These are phyloP conservation scores for Urocynchramus pylzowi DNA, from an alignment of 2,113 vertebrate species.

Conservation along the genomic window DNA sequence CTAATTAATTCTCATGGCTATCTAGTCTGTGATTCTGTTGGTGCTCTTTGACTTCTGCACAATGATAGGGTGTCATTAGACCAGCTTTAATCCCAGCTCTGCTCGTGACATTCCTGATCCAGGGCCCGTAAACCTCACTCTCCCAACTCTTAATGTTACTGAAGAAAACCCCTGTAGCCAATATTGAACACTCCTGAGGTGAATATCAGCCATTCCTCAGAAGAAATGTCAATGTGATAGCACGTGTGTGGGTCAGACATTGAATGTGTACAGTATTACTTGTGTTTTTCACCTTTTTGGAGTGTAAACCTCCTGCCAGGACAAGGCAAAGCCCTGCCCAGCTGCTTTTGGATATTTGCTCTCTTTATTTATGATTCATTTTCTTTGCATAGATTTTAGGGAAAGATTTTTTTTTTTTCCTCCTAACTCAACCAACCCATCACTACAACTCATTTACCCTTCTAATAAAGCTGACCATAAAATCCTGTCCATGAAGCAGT, in stretches of 20 bases:
- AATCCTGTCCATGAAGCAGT: neutral
- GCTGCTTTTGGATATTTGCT: neutral
- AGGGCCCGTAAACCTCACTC: accelerated
- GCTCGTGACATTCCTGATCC: neutral
- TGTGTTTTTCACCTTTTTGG: neutral
- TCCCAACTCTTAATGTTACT: neutral
- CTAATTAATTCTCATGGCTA: neutral
- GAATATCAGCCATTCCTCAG: neutral
- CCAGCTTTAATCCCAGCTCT: neutral
- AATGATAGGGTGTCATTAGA: neutral
- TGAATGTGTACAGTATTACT: accelerated
- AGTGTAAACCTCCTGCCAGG: accelerated
- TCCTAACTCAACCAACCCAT: neutral
- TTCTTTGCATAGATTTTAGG: neutral
- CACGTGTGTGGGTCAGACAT: accelerated
- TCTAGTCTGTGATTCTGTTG: neutral
- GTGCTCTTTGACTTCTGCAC: neutral
- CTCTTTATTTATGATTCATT: neutral
- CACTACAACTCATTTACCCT: neutral
- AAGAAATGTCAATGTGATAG: too few relatives aligned
- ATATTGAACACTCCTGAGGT: neutral
- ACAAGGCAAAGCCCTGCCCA: neutral
- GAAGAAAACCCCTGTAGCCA: accelerated
- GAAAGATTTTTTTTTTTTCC: neutral
- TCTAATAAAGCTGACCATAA: slow-evolving; percentile 7